phyloP scores from a whole-genome alignment of 2,888 invertebrate species.

The Campoletis raptor region DNA sequence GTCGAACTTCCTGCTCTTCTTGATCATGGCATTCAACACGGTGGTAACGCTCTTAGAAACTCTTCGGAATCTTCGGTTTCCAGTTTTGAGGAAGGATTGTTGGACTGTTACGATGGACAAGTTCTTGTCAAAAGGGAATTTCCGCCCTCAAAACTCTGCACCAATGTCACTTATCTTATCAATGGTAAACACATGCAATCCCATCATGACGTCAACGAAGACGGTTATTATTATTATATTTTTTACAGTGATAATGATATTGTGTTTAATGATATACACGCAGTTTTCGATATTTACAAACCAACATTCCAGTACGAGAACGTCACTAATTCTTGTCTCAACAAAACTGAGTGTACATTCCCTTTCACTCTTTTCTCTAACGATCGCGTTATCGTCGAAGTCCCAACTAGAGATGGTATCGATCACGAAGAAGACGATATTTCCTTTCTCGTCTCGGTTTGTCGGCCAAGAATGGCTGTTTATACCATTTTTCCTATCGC shows the following conservation, averaged over 20 bases:
- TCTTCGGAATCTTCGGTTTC: constrained; percentile 90
- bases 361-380: constrained; percentile 90
- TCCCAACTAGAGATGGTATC: constrained; percentile 92
- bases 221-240: constrained; percentile 95
- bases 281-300: constrained; percentile 93
- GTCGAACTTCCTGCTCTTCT: constrained; percentile 85
- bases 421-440: constrained; percentile 91
- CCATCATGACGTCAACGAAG: constrained; percentile 90
- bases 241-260: constrained; percentile 95
- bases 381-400: constrained; percentile 93
- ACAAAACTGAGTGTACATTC: constrained; percentile 92
- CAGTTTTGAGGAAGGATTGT: constrained; percentile 92
- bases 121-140: constrained; percentile 91
- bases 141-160: constrained; percentile 89
- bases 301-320: constrained; percentile 93
- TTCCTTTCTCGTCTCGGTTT: constrained; percentile 90
- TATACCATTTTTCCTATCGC: constrained; percentile 93
- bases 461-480: constrained; percentile 92
- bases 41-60: constrained; percentile 89
- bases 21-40: constrained; percentile 91
- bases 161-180: constrained; percentile 89
- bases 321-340: constrained; percentile 90
- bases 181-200: constrained; percentile 89
- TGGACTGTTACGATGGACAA: constrained; percentile 91
- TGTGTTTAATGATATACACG: constrained; percentile 92